Evolutionary conservation across 2,888 invertebrate genomes (phyloP).

Genomic region (Ectropis crepuscularia): DNA sequence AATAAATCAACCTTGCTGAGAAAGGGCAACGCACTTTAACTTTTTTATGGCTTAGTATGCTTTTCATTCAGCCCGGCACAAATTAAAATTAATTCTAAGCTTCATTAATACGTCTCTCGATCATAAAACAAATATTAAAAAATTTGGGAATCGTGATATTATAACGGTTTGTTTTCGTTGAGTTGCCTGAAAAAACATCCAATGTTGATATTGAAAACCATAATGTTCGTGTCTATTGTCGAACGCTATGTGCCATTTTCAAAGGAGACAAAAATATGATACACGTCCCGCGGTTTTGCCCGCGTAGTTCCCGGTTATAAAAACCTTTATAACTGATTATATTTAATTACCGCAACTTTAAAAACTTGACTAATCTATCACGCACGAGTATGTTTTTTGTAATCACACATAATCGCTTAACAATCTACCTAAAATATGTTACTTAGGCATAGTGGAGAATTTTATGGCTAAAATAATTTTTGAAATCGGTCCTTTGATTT

Average conservation of each 20-base stretch:
- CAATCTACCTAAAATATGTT: no score
- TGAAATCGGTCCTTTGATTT: no score
- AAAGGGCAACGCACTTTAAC: conserved; percentile 25
- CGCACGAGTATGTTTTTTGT: no score
- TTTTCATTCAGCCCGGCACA: conserved; percentile 3
- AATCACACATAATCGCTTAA: no score
- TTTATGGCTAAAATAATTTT: no score
- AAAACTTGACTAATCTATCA: no score
- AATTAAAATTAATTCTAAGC: conserved; percentile 10
- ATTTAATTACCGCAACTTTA: no score
- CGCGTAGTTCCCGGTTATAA: no score
- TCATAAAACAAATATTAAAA: background rate
- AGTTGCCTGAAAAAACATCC: conserved; percentile 14
- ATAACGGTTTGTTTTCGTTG: background rate
- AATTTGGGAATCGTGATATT: background rate
- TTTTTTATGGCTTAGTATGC: conserved; percentile 5
- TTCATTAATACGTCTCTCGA: background rate
- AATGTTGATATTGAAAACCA: conserved; percentile 8
- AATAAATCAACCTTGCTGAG: conserved; percentile 2
- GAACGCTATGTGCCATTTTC: background rate
- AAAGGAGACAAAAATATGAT: no score
- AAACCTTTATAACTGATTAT: no score
- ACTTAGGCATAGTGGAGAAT: no score
- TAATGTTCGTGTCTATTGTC: conserved; percentile 10
- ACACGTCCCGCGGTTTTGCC: no score